These are phyloP conservation scores for Bucorvus abyssinicus DNA, from an alignment of 2,797 vertebrate genomes.

Conservation along the genomic window DNA sequence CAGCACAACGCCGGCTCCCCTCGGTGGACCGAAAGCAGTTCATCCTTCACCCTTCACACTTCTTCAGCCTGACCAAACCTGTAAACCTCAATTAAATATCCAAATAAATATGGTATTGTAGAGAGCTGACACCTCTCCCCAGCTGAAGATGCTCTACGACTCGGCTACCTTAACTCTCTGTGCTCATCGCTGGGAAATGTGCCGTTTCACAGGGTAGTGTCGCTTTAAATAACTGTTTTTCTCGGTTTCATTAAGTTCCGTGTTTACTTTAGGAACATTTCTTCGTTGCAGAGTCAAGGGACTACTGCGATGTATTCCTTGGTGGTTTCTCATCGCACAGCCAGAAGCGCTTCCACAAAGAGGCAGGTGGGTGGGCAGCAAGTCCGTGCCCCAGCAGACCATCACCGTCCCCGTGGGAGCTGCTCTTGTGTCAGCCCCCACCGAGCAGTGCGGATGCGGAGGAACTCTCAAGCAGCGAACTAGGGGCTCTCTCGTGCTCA, in stretches of 20 bases:
- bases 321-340: neutral
- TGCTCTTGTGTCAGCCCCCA: conserved; percentile 19
- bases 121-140: neutral
- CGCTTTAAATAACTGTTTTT: conserved; percentile 71
- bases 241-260: conserved; percentile 68
- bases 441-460: neutral
- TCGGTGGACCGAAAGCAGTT: neutral
- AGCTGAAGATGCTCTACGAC: neutral
- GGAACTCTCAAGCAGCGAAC: neutral
- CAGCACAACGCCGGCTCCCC: neutral
- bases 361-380: conserved; percentile 38
- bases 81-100: neutral
- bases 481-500: neutral
- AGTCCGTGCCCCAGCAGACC: conserved; percentile 58
- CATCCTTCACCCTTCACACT: neutral
- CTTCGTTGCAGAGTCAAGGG: conserved; percentile 69
- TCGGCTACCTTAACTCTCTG: neutral
- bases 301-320: conserved; percentile 41
- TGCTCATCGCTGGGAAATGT: neutral
- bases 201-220: neutral
- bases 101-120: neutral
- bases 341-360: conserved; percentile 39
- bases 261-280: conserved; percentile 73
- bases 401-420: conserved; percentile 43
- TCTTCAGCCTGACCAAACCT: neutral